phyloP scores from a whole-genome alignment of 2,797 vertebrate genomes.

The Vultur gryphus region DNA sequence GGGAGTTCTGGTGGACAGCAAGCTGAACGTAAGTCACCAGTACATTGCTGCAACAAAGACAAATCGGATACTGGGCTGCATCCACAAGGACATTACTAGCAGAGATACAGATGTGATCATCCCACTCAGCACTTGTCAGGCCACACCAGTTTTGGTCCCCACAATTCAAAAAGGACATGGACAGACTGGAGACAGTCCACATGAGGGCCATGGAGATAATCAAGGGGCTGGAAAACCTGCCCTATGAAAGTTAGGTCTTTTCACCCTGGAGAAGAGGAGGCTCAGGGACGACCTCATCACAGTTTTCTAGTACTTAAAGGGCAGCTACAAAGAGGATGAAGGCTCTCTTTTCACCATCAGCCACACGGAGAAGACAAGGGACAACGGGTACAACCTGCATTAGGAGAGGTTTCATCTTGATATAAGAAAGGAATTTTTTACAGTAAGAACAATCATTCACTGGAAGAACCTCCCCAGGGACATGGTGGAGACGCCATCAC shows the following conservation, averaged over 20 bases:
- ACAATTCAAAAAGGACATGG: neutral
- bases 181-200: neutral
- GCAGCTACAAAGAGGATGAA: neutral
- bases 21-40: neutral
- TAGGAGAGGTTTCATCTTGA: neutral
- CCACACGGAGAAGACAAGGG: neutral
- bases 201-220: neutral
- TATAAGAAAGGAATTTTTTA: neutral
- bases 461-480: neutral
- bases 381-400: neutral
- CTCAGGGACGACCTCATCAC: neutral
- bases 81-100: too few relatives aligned
- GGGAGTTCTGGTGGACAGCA: neutral
- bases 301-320: neutral
- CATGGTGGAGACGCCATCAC: neutral
- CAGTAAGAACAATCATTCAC: neutral
- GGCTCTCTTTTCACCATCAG: neutral
- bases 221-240: neutral
- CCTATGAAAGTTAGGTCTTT: neutral
- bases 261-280: neutral
- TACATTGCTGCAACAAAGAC: neutral
- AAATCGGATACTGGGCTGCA: neutral
- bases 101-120: neutral
- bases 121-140: neutral
- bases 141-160: neutral